These are phyloP conservation scores for Sipunculus nudus DNA, from an alignment of 2,888 invertebrate species.

Conservation along the genomic window DNA sequence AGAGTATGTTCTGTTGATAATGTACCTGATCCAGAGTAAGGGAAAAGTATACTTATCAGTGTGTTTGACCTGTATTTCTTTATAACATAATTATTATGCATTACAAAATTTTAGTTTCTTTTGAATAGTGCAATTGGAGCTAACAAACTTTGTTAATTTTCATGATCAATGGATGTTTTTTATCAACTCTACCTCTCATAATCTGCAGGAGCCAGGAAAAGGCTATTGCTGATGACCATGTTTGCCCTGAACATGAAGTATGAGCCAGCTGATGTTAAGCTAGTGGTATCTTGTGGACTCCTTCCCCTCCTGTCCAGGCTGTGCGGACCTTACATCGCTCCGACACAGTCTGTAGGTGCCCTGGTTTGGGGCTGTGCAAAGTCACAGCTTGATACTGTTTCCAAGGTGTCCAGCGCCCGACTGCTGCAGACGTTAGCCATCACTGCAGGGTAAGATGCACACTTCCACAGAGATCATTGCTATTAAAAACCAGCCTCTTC, in stretches of 20 bases:
- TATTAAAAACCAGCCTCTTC: neutral
- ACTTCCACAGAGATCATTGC: no score
- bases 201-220: conserved; percentile 59
- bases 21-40: no score
- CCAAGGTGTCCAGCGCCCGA: conserved; percentile 69
- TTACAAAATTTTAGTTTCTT: no score
- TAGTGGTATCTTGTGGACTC: conserved; percentile 71
- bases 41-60: no score
- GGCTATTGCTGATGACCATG: conserved; percentile 69
- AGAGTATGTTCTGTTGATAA: no score
- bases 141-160: no score
- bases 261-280: conserved; percentile 71
- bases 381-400: conserved; percentile 49
- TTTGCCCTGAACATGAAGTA: conserved; percentile 72
- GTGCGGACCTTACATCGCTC: conserved; percentile 59
- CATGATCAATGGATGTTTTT: no score
- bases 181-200: no score
- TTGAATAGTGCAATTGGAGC: no score
- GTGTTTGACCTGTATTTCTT: no score
- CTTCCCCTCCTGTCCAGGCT: conserved; percentile 68
- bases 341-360: conserved; percentile 30
- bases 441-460: conserved; percentile 70
- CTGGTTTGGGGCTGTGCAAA: conserved; percentile 42
- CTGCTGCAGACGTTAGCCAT: conserved; percentile 71
- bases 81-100: no score